These are phyloP conservation scores for Spilarctia lutea DNA, from an alignment of 2,888 invertebrate species.

Conservation along the genomic window DNA sequence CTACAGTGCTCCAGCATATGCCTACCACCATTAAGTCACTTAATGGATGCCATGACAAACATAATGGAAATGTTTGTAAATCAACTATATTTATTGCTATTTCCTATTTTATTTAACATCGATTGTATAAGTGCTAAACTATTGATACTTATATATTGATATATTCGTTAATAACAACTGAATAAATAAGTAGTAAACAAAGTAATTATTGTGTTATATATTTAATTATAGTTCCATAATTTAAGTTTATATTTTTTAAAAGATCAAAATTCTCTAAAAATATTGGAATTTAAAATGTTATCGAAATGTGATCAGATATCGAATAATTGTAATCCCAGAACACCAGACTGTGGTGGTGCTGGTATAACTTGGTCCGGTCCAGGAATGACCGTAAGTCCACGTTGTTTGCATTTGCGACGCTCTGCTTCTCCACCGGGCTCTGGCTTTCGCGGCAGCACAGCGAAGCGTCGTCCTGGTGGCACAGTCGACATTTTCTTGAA, in stretches of 20 bases:
- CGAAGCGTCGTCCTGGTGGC: constrained; percentile 73
- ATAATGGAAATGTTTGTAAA: constrained; percentile 63
- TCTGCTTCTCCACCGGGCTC: constrained; percentile 61
- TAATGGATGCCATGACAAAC: constrained; percentile 25
- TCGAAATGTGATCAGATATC: constrained; percentile 61
- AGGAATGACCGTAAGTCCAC: constrained; percentile 75
- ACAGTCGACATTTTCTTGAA: constrained; percentile 80
- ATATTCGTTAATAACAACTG: too few species aligned
- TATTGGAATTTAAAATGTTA: constrained; percentile 2
- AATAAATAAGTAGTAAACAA: not conserved
- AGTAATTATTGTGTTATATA: not conserved
- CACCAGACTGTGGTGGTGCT: constrained; percentile 65
- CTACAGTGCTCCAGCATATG: constrained; percentile 51
- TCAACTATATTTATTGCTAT: constrained; percentile 63
- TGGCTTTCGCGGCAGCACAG: constrained; percentile 71
- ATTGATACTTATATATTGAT: not conserved
- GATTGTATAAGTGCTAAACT: not conserved
- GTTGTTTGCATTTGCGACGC: constrained; percentile 69
- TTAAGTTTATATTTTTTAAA: constrained; percentile 5
- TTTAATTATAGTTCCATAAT: constrained; percentile 6
- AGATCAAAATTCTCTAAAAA: constrained; percentile 3
- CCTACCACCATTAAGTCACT: constrained; percentile 62
- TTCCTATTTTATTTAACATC: constrained; percentile 5
- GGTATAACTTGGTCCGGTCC: constrained; percentile 71
- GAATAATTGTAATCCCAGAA: constrained; percentile 74